Evolutionary conservation across 2,888 invertebrate genomes (phyloP).

Genomic region (Lordiphosa fenestrarum): DNA sequence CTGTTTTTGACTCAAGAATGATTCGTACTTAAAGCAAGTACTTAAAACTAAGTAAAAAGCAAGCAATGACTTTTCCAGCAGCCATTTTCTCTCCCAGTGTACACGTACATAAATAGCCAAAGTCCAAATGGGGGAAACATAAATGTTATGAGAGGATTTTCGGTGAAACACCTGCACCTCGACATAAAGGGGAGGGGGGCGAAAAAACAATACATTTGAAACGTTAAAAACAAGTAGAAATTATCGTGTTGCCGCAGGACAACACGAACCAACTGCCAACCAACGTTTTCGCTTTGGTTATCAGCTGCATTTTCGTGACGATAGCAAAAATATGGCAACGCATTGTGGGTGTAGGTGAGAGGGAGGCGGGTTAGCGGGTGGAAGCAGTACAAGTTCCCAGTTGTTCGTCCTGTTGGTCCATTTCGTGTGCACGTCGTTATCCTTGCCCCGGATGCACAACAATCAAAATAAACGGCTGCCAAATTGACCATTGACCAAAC

Average conservation of each 20-base stretch:
- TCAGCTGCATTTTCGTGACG: slow-evolving; percentile 63
- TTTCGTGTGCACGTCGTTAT: slow-evolving; percentile 67
- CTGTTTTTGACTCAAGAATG: no score
- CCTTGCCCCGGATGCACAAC: slow-evolving; percentile 70
- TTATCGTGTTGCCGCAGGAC: slow-evolving; percentile 47
- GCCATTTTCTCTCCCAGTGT: no score
- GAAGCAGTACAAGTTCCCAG: slow-evolving; percentile 15
- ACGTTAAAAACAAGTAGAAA: slow-evolving; percentile 36
- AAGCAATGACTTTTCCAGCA: no score
- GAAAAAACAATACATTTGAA: neutral
- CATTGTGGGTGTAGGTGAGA: slow-evolving; percentile 4
- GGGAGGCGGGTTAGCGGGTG: neutral
- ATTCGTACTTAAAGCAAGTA: no score
- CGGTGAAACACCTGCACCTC: slow-evolving; percentile 6
- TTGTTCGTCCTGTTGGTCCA: slow-evolving; percentile 45
- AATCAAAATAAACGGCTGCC: slow-evolving; percentile 76
- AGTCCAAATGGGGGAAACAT: slow-evolving; percentile 12
- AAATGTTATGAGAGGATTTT: slow-evolving; percentile 22
- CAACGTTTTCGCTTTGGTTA: slow-evolving; percentile 41
- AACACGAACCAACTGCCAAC: slow-evolving; percentile 15
- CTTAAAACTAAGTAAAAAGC: no score
- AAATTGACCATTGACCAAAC: slow-evolving; percentile 74
- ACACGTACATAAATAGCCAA: no score
- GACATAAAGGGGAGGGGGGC: neutral
- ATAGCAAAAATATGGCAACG: slow-evolving; percentile 49